Conservation (phyloP, 2,888 invertebrate genomes). For the Osedax frankpressi region DNA sequence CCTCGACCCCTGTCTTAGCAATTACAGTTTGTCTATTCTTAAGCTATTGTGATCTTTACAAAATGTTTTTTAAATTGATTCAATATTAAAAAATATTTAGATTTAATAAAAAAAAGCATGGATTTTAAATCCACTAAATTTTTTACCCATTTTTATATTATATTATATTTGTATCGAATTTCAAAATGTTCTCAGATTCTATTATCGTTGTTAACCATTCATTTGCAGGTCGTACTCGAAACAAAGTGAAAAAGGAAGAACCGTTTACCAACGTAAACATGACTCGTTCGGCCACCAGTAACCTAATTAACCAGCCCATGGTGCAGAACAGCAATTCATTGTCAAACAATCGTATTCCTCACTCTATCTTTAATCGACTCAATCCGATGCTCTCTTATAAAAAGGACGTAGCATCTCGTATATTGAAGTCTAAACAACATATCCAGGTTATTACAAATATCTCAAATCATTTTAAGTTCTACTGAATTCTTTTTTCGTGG, state of each 20-base stretch:
- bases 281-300: background rate
- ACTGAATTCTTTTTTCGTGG: too few relatives aligned
- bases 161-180: too few relatives aligned
- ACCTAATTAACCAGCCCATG: background rate
- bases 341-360: background rate
- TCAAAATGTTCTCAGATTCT: too few relatives aligned
- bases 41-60: too few relatives aligned
- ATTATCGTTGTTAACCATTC: too few relatives aligned
- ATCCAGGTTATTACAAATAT: too few relatives aligned
- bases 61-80: too few relatives aligned
- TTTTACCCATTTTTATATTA: too few relatives aligned
- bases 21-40: background rate
- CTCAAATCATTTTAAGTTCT: too few relatives aligned
- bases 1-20: conserved; percentile 49
- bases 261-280: background rate
- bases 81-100: too few relatives aligned
- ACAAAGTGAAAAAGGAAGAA: background rate
- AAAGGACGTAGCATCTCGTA: background rate
- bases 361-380: background rate
- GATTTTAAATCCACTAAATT: too few relatives aligned
- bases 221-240: background rate
- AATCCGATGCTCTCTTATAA: background rate
- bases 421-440: background rate
- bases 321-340: background rate
- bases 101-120: too few relatives aligned